Conservation (phyloP, 2,797 vertebrate genomes). For the Chloroceryle inda region DNA sequence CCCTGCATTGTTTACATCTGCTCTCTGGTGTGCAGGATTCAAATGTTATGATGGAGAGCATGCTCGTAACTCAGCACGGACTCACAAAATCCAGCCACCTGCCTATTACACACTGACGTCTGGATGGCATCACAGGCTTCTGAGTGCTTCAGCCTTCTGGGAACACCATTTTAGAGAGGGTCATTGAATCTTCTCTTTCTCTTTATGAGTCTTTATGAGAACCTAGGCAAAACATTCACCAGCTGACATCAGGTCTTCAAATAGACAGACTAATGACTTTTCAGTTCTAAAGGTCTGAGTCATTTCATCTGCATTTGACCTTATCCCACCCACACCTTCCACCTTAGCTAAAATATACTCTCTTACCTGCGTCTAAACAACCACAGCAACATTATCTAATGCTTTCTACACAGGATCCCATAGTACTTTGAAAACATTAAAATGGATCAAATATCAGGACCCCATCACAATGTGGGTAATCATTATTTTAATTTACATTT, state of each 20-base stretch:
- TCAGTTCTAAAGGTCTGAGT: neutral
- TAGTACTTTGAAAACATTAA: neutral
- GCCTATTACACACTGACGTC: slow-evolving; percentile 13
- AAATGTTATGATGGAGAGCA: slow-evolving; percentile 7
- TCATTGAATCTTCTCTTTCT: neutral
- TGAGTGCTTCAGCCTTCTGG: slow-evolving; percentile 33
- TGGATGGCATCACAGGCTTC: slow-evolving; percentile 39
- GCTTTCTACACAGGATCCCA: neutral
- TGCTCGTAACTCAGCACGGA: slow-evolving; percentile 32
- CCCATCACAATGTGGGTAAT: neutral
- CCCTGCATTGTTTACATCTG: slow-evolving; percentile 75
- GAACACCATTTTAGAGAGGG: neutral
- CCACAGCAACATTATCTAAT: neutral
- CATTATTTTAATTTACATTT: neutral
- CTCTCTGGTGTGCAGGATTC: slow-evolving; percentile 53
- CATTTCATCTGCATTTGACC: slow-evolving; percentile 8
- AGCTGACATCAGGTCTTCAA: neutral
- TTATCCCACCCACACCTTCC: slow-evolving; percentile 16
- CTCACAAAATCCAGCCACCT: slow-evolving; percentile 37
- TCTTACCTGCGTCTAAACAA: neutral
- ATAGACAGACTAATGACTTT: neutral
- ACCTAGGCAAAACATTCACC: slow-evolving; percentile 8
- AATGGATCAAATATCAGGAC: neutral
- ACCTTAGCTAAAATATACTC: neutral
- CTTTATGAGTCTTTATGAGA: neutral